A percentile compares a stretch with the other conserved stretches of the same genome.
Conservation (phyloP, 2,888 invertebrate species). For the Julus scandinavius region DNA sequence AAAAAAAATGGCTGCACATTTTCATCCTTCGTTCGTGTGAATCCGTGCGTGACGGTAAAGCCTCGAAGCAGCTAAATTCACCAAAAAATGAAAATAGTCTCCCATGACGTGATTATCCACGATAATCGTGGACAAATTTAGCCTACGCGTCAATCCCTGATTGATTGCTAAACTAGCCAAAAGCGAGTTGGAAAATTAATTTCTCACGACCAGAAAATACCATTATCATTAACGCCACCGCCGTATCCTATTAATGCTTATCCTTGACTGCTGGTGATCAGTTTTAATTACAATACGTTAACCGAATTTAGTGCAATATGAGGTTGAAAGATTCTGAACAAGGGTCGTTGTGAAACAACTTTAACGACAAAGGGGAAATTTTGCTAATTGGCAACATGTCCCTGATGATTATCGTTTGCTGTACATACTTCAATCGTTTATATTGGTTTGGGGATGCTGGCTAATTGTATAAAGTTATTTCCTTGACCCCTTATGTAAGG, state of each 20-base stretch:
- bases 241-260: neutral
- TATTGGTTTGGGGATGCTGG: no score
- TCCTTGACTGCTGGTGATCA: neutral
- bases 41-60: neutral
- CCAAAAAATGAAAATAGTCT: constrained; percentile 9
- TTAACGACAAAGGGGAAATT: neutral
- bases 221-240: neutral
- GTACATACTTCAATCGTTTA: no score
- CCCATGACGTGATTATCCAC: neutral
- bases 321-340: neutral
- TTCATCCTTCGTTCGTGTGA: neutral
- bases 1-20: neutral
- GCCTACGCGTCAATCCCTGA: constrained; percentile 26
- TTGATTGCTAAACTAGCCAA: neutral
- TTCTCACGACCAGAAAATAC: constrained; percentile 17
- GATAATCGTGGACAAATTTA: neutral
- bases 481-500: no score
- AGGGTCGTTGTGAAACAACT: neutral
- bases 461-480: no score
- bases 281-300: neutral
- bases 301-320: neutral
- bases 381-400: neutral
- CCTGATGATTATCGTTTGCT: neutral
- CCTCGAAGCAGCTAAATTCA: neutral
- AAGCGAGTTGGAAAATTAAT: neutral